Conservation (phyloP, 2,113 vertebrate genomes). For the Nycticryphes semicollaris region DNA sequence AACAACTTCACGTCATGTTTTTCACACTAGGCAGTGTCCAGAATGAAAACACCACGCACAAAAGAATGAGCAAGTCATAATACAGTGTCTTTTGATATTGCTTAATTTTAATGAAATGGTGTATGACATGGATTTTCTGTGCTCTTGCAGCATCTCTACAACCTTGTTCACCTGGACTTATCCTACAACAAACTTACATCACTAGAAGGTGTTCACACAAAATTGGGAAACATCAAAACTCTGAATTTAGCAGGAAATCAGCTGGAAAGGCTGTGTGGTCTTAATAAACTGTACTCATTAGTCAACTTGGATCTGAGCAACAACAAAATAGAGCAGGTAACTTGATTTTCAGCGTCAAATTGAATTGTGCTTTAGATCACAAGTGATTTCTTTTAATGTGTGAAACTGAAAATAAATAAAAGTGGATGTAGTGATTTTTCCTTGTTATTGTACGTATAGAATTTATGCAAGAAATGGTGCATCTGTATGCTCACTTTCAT, state of each 20-base stretch:
- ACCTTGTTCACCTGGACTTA: slow-evolving; percentile 93
- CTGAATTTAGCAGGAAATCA: slow-evolving; percentile 93
- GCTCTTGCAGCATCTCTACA: slow-evolving; percentile 88
- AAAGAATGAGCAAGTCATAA: not conserved
- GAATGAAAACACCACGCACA: not conserved
- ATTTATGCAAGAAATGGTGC: not conserved
- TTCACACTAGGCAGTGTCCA: not conserved
- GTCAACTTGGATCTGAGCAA: slow-evolving; percentile 92
- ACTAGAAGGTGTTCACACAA: slow-evolving; percentile 90
- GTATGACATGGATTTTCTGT: not conserved
- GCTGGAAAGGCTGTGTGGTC: slow-evolving; percentile 86
- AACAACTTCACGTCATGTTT: not conserved
- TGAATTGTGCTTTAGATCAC: not conserved
- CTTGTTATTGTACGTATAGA: not conserved
- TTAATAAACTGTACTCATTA: slow-evolving; percentile 94
- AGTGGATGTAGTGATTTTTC: rapidly evolving
- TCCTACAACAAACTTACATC: slow-evolving; percentile 89
- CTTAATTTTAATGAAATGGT: not conserved
- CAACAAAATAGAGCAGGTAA: slow-evolving; percentile 90
- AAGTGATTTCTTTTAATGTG: not conserved
- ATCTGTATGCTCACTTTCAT: not conserved
- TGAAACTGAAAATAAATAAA: not conserved
- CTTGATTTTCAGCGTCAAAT: not conserved
- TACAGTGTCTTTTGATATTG: not conserved
- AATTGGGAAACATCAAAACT: slow-evolving; percentile 95